Conservation (phyloP, 2,797 vertebrate species). For the Rousettus madagascariensis region DNA sequence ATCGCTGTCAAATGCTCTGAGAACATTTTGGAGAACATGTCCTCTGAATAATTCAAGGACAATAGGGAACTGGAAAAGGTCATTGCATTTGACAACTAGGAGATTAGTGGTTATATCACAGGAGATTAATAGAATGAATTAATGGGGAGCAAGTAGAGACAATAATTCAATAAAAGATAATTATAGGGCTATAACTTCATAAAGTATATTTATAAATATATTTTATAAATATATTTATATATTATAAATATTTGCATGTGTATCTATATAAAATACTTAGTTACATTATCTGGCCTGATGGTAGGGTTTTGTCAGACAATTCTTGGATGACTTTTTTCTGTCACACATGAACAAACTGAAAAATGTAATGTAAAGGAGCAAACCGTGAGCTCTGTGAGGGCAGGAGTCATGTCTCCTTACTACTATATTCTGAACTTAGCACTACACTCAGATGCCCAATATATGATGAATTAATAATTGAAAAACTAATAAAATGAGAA, state of each 20-base stretch:
- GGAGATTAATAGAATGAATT: not conserved
- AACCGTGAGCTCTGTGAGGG: not conserved
- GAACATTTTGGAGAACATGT: not conserved
- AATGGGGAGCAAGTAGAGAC: not conserved
- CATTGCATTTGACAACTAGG: not conserved
- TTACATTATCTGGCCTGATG: not conserved
- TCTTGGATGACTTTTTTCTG: not conserved
- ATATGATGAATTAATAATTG: not conserved
- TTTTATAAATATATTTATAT: not conserved
- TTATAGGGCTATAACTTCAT: not conserved
- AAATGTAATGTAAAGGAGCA: not conserved
- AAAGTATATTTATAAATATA: not conserved
- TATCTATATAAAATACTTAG: not conserved
- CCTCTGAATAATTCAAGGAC: not conserved
- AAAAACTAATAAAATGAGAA: not conserved
- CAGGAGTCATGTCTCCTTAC: not conserved
- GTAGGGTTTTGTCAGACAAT: not conserved
- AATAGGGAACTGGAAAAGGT: not conserved
- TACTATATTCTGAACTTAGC: not conserved
- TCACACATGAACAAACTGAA: not conserved
- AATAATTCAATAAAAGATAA: constrained; percentile 5
- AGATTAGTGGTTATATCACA: not conserved
- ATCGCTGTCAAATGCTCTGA: not conserved
- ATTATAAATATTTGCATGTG: not conserved
- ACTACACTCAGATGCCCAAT: not conserved